Evolutionary conservation across 2,797 vertebrate species (phyloP).

Genomic region (Podarcis siculus): DNA sequence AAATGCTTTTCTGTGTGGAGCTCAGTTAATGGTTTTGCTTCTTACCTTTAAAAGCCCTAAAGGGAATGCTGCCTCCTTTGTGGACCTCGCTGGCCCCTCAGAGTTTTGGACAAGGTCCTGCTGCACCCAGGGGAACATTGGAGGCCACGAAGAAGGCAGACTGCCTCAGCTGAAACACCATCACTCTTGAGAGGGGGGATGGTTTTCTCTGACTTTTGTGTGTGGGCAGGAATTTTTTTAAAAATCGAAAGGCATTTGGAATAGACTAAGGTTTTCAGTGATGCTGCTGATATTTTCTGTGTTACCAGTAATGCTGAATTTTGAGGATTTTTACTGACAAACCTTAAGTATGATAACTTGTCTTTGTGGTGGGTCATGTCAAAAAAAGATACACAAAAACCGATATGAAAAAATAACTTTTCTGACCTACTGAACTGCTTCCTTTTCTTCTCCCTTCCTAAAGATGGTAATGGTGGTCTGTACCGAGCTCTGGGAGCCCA

Average conservation of each 20-base stretch:
- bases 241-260: background rate
- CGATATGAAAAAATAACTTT: background rate
- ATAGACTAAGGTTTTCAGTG: background rate
- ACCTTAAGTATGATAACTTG: background rate
- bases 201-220: background rate
- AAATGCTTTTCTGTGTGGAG: background rate
- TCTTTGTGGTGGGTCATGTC: background rate
- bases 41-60: background rate
- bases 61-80: background rate
- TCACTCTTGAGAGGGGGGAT: no score
- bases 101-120: background rate
- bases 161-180: background rate
- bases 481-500: constrained; percentile 91
- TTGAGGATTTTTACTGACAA: background rate
- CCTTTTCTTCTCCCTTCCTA: background rate
- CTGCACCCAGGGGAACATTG: background rate
- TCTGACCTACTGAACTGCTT: background rate
- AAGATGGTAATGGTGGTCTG: constrained; percentile 96
- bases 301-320: background rate
- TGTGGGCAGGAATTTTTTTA: background rate
- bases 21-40: background rate
- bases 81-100: background rate
- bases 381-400: background rate
- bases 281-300: background rate
- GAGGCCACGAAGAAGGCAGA: no score